A percentile compares a stretch with the other conserved stretches of the same genome.
phyloP scores from a whole-genome alignment of 2,888 invertebrate genomes.

The Ernsta delagoae region DNA sequence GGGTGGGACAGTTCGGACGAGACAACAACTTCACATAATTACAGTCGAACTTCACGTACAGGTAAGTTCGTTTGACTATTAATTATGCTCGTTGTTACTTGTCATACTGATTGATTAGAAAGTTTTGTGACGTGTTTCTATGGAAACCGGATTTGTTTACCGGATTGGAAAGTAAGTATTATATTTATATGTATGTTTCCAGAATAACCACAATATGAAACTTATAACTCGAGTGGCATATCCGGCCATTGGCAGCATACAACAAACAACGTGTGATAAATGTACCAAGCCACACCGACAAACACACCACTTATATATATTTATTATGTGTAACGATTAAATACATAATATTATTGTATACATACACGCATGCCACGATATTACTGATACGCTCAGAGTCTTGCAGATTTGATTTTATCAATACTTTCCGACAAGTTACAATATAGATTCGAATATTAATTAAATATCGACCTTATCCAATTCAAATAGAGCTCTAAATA shows the following conservation, averaged over 20 bases:
- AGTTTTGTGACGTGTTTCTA: too few relatives aligned
- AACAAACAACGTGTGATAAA: not conserved
- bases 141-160: too few relatives aligned
- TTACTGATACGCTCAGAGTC: not conserved
- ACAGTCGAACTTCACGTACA: too few relatives aligned
- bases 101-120: too few relatives aligned
- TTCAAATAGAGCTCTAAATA: not conserved
- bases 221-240: not conserved
- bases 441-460: not conserved
- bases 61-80: too few relatives aligned
- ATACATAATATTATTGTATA: not conserved
- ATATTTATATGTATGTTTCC: slow-evolving; percentile 7
- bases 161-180: too few relatives aligned
- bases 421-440: too few relatives aligned
- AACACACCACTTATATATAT: not conserved
- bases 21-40: too few relatives aligned
- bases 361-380: not conserved
- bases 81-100: too few relatives aligned
- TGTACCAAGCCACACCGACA: not conserved
- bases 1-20: too few relatives aligned
- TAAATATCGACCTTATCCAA: not conserved
- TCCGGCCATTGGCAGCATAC: not conserved
- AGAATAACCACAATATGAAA: slow-evolving; percentile 8
- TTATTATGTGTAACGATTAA: not conserved
- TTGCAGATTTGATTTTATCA: not conserved